Evolutionary conservation across 23 tunicate species (phyloP).

Genomic region (Botrylloides violaceus): DNA sequence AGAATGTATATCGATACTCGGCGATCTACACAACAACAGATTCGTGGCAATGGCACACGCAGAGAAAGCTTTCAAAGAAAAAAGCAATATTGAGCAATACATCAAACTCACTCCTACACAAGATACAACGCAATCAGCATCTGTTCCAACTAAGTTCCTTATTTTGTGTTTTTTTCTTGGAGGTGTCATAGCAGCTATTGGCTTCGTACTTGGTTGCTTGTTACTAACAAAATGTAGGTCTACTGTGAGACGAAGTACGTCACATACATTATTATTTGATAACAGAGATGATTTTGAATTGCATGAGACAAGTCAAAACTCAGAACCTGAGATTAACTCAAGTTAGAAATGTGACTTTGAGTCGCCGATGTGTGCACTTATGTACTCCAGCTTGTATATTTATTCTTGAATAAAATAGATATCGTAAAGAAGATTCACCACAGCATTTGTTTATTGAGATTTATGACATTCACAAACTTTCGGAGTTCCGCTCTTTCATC

Average conservation of each 20-base stretch:
- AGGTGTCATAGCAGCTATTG: slow-evolving; percentile 2
- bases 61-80: neutral
- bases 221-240: neutral
- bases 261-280: neutral
- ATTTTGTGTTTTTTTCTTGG: slow-evolving; percentile 11
- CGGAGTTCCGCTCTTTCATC: too few relatives aligned
- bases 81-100: too few relatives aligned
- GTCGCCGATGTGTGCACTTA: too few relatives aligned
- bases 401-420: too few relatives aligned
- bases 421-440: too few relatives aligned
- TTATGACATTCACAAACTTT: too few relatives aligned
- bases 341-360: too few relatives aligned
- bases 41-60: neutral
- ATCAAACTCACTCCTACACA: neutral
- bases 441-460: too few relatives aligned
- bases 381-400: too few relatives aligned
- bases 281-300: neutral
- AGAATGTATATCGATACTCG: slow-evolving; percentile 6
- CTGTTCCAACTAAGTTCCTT: neutral
- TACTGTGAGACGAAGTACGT: neutral
- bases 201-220: neutral
- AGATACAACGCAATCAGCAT: neutral
- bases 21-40: neutral
- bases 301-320: too few relatives aligned
- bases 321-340: too few relatives aligned